Evolutionary conservation across 2,888 invertebrate species (phyloP).

Genomic region (Eurytoma californica): DNA sequence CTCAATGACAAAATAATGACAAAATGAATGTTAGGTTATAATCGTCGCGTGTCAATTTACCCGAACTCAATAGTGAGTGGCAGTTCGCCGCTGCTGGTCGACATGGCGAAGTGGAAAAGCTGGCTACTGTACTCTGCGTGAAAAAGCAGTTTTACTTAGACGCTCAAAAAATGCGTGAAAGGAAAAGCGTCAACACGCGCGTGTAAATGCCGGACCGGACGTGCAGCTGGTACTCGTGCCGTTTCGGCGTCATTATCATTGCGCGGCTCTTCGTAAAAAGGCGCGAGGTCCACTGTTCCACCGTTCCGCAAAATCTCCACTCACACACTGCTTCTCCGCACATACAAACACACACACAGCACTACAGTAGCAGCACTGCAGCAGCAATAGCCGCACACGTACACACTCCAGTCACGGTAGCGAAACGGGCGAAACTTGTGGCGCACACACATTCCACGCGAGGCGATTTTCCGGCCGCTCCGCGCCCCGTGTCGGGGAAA

Average conservation of each 20-base stretch:
- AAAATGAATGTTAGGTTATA: slow-evolving; percentile 35
- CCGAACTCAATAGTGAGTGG: slow-evolving; percentile 67
- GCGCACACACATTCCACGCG: slow-evolving; percentile 3
- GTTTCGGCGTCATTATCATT: no score
- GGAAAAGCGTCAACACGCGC: background rate
- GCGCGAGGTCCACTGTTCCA: slow-evolving; percentile 29
- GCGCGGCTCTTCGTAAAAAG: slow-evolving; percentile 30
- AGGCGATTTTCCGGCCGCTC: slow-evolving; percentile 18
- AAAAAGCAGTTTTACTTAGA: background rate
- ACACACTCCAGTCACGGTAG: background rate
- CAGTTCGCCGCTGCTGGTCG: slow-evolving; percentile 48
- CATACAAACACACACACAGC: background rate
- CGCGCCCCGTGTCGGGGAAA: background rate
- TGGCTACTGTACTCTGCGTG: background rate
- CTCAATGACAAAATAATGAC: background rate
- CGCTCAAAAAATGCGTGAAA: background rate
- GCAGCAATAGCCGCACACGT: no score
- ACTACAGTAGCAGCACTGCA: background rate
- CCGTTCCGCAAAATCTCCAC: slow-evolving; percentile 19
- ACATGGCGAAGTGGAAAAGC: slow-evolving; percentile 55
- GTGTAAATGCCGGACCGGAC: background rate
- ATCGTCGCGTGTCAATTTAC: slow-evolving; percentile 57
- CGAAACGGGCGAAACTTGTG: slow-evolving; percentile 30
- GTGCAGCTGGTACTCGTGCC: background rate
- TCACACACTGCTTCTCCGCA: slow-evolving; percentile 41